Evolutionary conservation across 2,888 invertebrate species (phyloP).

Genomic region (Archaeoteleia sp.): DNA sequence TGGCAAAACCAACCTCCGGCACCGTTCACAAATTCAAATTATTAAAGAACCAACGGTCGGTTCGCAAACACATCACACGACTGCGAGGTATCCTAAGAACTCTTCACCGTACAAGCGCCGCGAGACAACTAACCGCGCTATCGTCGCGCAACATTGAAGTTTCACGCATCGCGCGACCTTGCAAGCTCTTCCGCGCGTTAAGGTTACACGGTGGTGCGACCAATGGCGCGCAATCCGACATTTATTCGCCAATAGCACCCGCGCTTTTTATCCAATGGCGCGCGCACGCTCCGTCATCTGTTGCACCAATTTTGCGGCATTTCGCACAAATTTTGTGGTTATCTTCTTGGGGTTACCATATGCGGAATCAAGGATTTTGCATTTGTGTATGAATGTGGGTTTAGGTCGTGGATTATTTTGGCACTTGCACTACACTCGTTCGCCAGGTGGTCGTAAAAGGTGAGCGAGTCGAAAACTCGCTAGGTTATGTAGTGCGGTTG

Average conservation of each 20-base stretch:
- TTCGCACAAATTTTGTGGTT: too few species aligned
- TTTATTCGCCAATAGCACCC: constrained; percentile 29
- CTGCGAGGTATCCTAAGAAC: background rate
- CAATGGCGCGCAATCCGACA: constrained; percentile 3
- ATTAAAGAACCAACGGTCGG: too few species aligned
- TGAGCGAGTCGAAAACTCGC: constrained; percentile 34
- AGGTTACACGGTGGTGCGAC: constrained; percentile 30
- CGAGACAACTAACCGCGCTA: constrained; percentile 16
- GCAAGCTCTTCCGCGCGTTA: constrained; percentile 41
- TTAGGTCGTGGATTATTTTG: too few species aligned
- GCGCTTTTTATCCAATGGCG: background rate
- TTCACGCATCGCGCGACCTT: constrained; percentile 49
- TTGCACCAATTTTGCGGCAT: too few species aligned
- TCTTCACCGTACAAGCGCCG: constrained; percentile 30
- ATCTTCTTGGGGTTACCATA: too few species aligned
- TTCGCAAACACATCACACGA: too few species aligned
- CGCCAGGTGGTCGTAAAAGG: constrained; percentile 32
- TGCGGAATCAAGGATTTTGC: too few species aligned
- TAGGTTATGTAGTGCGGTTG: constrained; percentile 59
- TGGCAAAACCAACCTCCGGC: background rate
- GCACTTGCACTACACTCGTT: constrained; percentile 55
- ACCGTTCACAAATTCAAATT: background rate
- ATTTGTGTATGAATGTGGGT: too few species aligned
- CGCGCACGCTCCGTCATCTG: too few species aligned
- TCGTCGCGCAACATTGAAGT: constrained; percentile 31